Evolutionary conservation across 2,797 vertebrate species (phyloP).

Genomic region (Rousettus madagascariensis): DNA sequence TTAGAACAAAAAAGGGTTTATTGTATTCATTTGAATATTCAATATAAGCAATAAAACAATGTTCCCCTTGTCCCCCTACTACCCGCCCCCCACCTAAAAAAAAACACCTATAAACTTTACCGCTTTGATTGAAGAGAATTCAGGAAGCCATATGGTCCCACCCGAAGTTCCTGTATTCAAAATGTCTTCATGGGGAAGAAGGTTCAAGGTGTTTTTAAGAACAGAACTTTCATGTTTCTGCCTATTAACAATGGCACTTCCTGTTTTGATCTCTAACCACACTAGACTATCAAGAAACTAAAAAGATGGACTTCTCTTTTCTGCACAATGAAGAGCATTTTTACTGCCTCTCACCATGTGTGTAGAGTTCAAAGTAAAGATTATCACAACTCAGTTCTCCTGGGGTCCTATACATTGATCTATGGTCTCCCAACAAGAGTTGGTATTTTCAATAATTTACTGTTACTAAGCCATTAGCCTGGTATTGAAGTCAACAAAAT

Average conservation of each 20-base stretch:
- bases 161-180: conserved; percentile 62
- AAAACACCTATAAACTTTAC: not conserved
- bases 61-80: too few species aligned
- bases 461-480: not conserved
- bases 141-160: conserved; percentile 70
- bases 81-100: too few species aligned
- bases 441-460: not conserved
- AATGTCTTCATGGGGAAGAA: conserved; percentile 60
- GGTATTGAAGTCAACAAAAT: not conserved
- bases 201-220: conserved; percentile 56
- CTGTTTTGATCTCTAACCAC: conserved; percentile 67
- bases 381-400: not conserved
- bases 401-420: not conserved
- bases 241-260: conserved; percentile 70
- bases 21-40: too few species aligned
- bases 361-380: not conserved
- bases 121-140: conserved; percentile 63
- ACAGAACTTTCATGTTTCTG: conserved; percentile 64
- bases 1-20: conserved; percentile 54
- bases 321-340: not conserved
- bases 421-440: not conserved
- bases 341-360: not conserved
- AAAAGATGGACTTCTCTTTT: not conserved
- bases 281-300: not conserved
- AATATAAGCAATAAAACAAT: too few species aligned